Conservation (phyloP, 1,140 invertebrate genomes). For the Babylonia areolata region DNA sequence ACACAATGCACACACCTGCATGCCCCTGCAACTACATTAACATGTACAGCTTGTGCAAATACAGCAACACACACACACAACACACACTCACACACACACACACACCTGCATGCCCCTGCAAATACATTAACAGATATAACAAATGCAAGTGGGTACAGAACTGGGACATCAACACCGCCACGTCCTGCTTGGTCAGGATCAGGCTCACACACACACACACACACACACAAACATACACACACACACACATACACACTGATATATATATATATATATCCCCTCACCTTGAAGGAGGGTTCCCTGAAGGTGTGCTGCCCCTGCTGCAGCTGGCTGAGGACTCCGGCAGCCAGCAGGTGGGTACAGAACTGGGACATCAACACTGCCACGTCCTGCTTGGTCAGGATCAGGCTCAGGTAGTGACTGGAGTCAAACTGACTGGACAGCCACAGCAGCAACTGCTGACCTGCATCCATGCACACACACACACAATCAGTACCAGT, state of each 20-base stretch:
- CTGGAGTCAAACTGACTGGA: constrained; percentile 85
- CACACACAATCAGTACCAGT: too few relatives aligned
- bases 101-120: too few relatives aligned
- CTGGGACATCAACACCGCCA: constrained; percentile 85
- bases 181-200: constrained; percentile 82
- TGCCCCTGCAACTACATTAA: too few relatives aligned
- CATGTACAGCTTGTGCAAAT: too few relatives aligned
- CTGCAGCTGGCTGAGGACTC: constrained; percentile 81
- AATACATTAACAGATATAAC: too few relatives aligned
- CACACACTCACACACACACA: too few relatives aligned
- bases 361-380: constrained; percentile 88
- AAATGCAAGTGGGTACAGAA: constrained; percentile 93
- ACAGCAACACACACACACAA: too few relatives aligned
- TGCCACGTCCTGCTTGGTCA: constrained; percentile 85
- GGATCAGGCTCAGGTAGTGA: constrained; percentile 80
- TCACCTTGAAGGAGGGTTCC: constrained; percentile 86
- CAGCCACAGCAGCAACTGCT: constrained; percentile 93
- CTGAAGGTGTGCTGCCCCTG: constrained; percentile 83
- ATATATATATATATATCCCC: too few relatives aligned
- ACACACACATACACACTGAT: too few relatives aligned
- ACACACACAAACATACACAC: too few relatives aligned
- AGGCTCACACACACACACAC: too few relatives aligned
- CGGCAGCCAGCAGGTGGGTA: constrained; percentile 90
- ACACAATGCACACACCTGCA: too few relatives aligned
- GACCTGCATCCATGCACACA: constrained; percentile 80